Base-by-base conservation (phyloP, 2,113 vertebrate genomes). In the Syngnathus scovelli region DNA sequence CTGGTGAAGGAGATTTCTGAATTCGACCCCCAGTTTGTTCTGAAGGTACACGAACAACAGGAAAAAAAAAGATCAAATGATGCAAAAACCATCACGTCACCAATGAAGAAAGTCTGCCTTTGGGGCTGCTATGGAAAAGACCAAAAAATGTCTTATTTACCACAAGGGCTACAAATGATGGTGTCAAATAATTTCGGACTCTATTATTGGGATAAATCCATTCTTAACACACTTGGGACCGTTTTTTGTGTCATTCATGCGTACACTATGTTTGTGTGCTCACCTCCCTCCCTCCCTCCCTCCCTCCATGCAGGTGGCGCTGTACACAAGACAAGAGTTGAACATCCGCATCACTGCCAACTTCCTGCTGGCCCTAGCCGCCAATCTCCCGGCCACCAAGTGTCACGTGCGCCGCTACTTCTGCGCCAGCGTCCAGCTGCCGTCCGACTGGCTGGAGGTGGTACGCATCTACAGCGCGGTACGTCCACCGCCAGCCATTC, bases 381-480 rank as follows among this genome's bases (percentile, higher is more conserved):
- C 94, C 66, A 84, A 76, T 66, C 83, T 90, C 39, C 88, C 89
- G 0, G 18, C 77, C 51, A 91, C 92, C 54, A 94, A 93, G 68
- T 81, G 87, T 0, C 87, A 95, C 27, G 60, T 96, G 51, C 92
- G 93, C 67, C 87, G 93, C 21, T 96, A 94, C 79, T 93, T 93
- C 83, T 90, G 92, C 44, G 80, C 91, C 1, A 83, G 92, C 0
- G 85, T 95, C 1, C 93, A 93, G 79, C 86, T 96, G 52, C 95
- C 95, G 2, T 94, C 94, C 0, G 95, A 96, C 44, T 96, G 95
- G 95, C 90, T 94, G 79, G 93, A 96, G 41, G 90, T 96, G 2
- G 90, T 90, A 7, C 69, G 89, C 51, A 78, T 93, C 63, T 94
- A 93, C 54, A 91, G 76, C 56, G 79, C 39, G 9, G 92, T 92